Base-by-base conservation (phyloP, 1,140 invertebrate genomes). In the Leptestheria dahalacensis region DNA sequence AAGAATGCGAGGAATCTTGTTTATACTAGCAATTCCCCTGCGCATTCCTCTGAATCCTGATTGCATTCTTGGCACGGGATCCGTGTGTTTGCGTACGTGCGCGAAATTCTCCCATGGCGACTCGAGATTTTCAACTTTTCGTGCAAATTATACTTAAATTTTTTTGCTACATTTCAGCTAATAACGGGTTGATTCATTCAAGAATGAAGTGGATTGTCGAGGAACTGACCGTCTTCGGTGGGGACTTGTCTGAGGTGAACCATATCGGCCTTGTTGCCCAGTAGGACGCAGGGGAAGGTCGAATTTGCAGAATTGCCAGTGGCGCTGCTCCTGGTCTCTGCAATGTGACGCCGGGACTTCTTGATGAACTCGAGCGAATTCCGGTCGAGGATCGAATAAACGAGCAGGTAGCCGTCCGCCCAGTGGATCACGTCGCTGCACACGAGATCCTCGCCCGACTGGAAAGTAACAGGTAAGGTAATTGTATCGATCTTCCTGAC, bases 221-320 rank as follows among this genome's bases (percentile, higher is more conserved):
- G n/a, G n/a, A n/a, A n/a, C 33, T 9, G n/a, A 71, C 76, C 87
- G 73, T 95, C 91, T 64, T 90, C 86, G 6, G 79, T 78, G 65
- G 82, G 86, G 57, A 95, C 88, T 78, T 93, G 87, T 65, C 91
- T 75, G 52, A 93, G 74, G 72, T 93, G 89, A 28, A 92, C 84
- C 82, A 95, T 88, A 68, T 95, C 91, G 6, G 81, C 85, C 74
- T 95, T 94, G 68, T 94, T 94, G 18, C 84, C 91, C 18, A 91
- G 83, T 2, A 92, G 74, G 3, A 83, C 79, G 2, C 64, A 64
- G 48, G 63, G 57, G 15, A 25, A 23, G 26, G 23, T 55, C 62
- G 80, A 82, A 63, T 83, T 25, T 6, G 11, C 18, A 3, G 49
- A n/a, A 26, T 18, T 23, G 52, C 3, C 21, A 33, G 26, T 12